Base-by-base conservation (phyloP, 2,888 invertebrate species). In the Notodonta dromedarius region DNA sequence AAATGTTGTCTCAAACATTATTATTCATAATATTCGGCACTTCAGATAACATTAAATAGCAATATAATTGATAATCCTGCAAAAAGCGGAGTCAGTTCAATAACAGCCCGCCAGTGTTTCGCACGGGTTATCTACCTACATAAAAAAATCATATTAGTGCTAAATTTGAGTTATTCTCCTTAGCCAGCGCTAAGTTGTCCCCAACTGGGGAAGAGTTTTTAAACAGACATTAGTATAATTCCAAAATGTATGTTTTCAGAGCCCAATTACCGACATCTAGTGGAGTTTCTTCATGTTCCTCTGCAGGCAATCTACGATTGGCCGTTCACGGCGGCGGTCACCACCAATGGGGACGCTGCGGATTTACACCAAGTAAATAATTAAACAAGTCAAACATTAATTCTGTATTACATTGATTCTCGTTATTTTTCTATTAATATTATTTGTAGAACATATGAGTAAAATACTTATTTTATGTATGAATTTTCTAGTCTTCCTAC, bases 271-370 rank as follows among this genome's bases (percentile, higher is more conserved):
- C 96, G 97, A 73, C 95, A 97, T 90, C 94, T 98, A 79, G 96
- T 98, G 77, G 98, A 98, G 91, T 90, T 98, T 65, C 94, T 98
- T 55, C 98, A 98, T 85, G 97, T 98, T 73, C 98, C 98, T 54
- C 93, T 98, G 74, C 97, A 98, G 88, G 96, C 96, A 56, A 95
- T 98, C 77, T 98, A 97, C 89, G 95, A 94, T 77, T 94, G 94
- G 88, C 94, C 94, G 0, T 86, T 82, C 70, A 77, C 84, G 61
- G 81, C 86, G 4, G 70, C 66, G 9, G 59, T 82, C 50, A 63
- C 83, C 9, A 76, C 87, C 44, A 92, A 92, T 62, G 92, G 91
- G 13, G 93, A 90, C 61, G 79, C 80, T 50, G 80, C 83, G 54
- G 80, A 83, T 46, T 64, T 85, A 62, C 82, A 81, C 60, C 73